Evolutionary conservation across 2,113 vertebrate species (phyloP), one percentile per base, ranked within the genome.

Genomic region (Corynorhinus townsendii): DNA sequence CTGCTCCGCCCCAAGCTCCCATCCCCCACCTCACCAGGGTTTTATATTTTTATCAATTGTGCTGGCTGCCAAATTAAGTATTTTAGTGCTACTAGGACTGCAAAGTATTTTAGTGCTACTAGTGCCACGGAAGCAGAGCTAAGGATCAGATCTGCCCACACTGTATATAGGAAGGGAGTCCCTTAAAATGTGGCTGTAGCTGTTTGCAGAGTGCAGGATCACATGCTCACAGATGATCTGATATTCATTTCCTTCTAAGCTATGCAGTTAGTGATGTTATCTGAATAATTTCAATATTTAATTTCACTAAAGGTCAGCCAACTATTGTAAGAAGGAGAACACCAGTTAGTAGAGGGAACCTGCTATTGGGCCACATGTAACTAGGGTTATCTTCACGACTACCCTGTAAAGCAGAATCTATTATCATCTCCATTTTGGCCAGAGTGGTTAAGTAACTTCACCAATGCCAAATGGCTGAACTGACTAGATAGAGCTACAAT

Each of bases 211-310:
- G 54, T 64, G 28, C 17, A 68, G 5, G 30, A 38, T 62, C 49
- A 49, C 4, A 15, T 7, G 33, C 17, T 40, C n/a, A 33, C 35
- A 66, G n/a, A 54, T 22, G 43, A 54, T 35, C 33, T 93, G 52
- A 30, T 43, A 28, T 38, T 35, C 19, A 38, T 82, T 84, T 90
- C 77, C 72, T 95, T 71, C 75, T 73, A 33, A 88, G 43, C 62
- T 90, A 17, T 5, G 26, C 40, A 64, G 8, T 72, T 62, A 81
- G 14, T 28, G 30, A 38, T 47, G 20, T 28, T 59, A 15, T 43
- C 54, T 79, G 19, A 43, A 47, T 52, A 5, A 20, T n/a, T 47
- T 62, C 49, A 72, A 16, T 3, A 49, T 40, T 33, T 15, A 6
- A 24, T 24, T 84, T 72, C 40, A 80, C 35, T 49, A 47, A 54